Evolutionary conservation across 2,113 vertebrate species (phyloP), one percentile per base, ranked within the genome.

Genomic region (Syngnathus floridae): DNA sequence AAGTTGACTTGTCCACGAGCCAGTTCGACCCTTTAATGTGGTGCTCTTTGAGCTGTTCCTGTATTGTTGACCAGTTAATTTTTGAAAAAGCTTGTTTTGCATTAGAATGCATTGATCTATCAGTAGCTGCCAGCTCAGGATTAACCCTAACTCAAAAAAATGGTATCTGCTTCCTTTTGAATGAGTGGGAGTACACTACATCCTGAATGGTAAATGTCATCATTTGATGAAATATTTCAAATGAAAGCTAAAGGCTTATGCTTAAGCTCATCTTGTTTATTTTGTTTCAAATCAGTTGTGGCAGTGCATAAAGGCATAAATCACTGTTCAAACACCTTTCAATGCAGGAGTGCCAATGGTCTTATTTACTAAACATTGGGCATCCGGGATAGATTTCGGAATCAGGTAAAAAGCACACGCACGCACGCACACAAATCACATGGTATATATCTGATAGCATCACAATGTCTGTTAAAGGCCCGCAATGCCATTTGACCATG

Each of bases 281-380:
- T 51, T 51, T 21, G 21, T 51, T 51, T 51, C 19, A 51, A 51
- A 21, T 61, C 59, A 22, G 43, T 22, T 43, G n/a, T 43, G n/a
- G 12, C 7, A 2, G n/a, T 26, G n/a, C 22, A 41, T 41, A 41
- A 43, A 41, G n/a, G 38, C 19, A 61, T 41, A 59, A n/a, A 4
- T 7, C 56, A 40, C 21, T 21, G 58, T 21, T n/a, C 22, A 8
- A 17, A 35, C n/a, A n/a, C 19, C 17, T n/a, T 7, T 10, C 7
- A 19, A n/a, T 8, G 6, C 8, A 71, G 69, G 73, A 77, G 72
- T 81, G 73, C 69, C 48, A 84, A 90, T 89, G 86, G 83, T 85
- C 84, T 88, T 83, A 87, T 88, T 90, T 89, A 82, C 83, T 84
- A 88, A 84, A 86, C 79, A 86, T 71, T 81, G 70, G 76, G 86